Base-by-base conservation (phyloP, 2,888 invertebrate genomes). In the Andrena haemorrhoa region DNA sequence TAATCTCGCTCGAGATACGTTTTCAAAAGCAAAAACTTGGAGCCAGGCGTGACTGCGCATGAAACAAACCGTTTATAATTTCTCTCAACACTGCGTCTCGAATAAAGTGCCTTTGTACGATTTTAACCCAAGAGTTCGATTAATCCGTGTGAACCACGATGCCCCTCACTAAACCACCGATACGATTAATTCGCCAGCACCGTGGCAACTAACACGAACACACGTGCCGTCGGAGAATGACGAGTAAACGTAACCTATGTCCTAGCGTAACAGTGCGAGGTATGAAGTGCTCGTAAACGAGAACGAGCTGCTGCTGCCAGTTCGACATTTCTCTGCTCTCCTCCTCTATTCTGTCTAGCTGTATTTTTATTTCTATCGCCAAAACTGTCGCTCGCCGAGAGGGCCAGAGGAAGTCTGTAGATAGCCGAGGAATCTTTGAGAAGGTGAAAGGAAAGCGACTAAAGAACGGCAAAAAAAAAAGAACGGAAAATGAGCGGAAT, bases 331-430 rank as follows among this genome's bases (percentile, higher is more conserved):
- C 29, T 63, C 69, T 63, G 56, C 56, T 41, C 58, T 66, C 20
- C 12, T 31, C 6, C 31, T 60, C 64, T 53, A 35, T 63, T 68
- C 26, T 68, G 49, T 66, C 35, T 77, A 20, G 56, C 74, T 81
- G 26, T 49, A 12, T 68, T 33, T 69, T 69, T 69, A 68, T 79
- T 35, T 79, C 79, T 79, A 60, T 74, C 65, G 73, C 51, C 41
- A 47, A 61, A n/a, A 31, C 10, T 51, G 61, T 20, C 66, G 49
- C 58, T 33, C 41, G 60, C 49, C 41, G 47, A 41, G 51, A 33
- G 33, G 16, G 41, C n/a, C 35, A 70, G 41, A 53, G 16, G 10
- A 70, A 61, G 10, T 63, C 31, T 69, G 69, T 69, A 61, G 69
- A 68, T 75, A 75, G n/a, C 51, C 53, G 56, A 56, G 63, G 63